These are phyloP conservation scores for Dryadula phaetusa DNA, from an alignment of 2,888 invertebrate genomes.

Conservation along the genomic window DNA sequence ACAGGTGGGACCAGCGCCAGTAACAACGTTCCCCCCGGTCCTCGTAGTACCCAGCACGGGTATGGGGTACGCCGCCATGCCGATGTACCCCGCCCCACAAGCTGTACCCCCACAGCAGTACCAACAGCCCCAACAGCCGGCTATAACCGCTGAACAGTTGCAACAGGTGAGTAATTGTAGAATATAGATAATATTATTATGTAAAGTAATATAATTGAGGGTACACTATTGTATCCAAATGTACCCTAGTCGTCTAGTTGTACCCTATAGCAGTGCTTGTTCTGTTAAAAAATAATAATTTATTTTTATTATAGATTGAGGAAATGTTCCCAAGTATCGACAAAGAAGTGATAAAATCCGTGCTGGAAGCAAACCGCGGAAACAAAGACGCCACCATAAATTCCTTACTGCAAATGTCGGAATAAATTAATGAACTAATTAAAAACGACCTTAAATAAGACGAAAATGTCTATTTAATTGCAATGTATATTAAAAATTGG, in stretches of 20 bases:
- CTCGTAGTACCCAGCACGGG: constrained; percentile 88
- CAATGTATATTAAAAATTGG: constrained; percentile 7
- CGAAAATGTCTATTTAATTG: neutral
- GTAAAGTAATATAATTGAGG: too few species aligned
- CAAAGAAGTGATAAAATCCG: constrained; percentile 95
- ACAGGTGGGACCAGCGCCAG: constrained; percentile 76
- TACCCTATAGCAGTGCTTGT: too few species aligned
- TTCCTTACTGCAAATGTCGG: constrained; percentile 94
- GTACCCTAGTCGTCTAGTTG: too few species aligned
- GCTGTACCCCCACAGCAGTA: constrained; percentile 47
- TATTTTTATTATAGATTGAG: constrained; percentile 87
- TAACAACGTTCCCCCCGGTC: constrained; percentile 85
- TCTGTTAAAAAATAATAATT: neutral
- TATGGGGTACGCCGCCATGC: constrained; percentile 81
- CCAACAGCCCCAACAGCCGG: constrained; percentile 51
- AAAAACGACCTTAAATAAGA: neutral
- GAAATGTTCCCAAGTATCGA: constrained; percentile 99
- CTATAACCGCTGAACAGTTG: constrained; percentile 66
- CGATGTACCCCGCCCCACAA: constrained; percentile 72
- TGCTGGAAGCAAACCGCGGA: constrained; percentile 94
- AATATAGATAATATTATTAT: neutral
- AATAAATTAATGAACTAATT: constrained; percentile 68
- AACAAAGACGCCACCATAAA: constrained; percentile 96
- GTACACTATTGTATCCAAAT: neutral
- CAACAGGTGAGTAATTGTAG: constrained; percentile 60